Evolutionary conservation across 2,113 vertebrate genomes (phyloP).

Genomic region (Limanda limanda): DNA sequence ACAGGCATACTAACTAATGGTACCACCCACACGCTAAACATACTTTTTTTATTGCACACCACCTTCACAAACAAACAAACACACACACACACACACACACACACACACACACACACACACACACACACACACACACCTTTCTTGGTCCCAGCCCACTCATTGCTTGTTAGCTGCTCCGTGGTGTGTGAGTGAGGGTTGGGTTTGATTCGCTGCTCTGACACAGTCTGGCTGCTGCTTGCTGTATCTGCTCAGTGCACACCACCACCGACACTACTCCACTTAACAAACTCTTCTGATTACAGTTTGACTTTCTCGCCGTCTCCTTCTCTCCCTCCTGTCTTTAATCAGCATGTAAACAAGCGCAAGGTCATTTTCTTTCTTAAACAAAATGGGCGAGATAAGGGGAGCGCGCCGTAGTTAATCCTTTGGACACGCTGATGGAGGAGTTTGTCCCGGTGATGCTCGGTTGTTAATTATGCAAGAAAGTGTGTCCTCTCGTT

Average conservation of each 20-base stretch:
- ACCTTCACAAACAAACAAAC: slow-evolving; percentile 63
- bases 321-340: slow-evolving; percentile 66
- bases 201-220: slow-evolving; percentile 45
- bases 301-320: slow-evolving; percentile 75
- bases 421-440: slow-evolving; percentile 83
- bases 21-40: slow-evolving; percentile 73
- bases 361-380: slow-evolving; percentile 81
- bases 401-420: slow-evolving; percentile 76
- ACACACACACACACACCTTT: neutral
- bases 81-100: neutral
- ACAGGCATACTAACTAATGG: slow-evolving; percentile 73
- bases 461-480: slow-evolving; percentile 75
- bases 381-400: slow-evolving; percentile 78
- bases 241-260: slow-evolving; percentile 54
- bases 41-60: slow-evolving; percentile 58
- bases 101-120: neutral
- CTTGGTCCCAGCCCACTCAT: slow-evolving; percentile 66
- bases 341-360: slow-evolving; percentile 84
- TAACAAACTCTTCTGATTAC: slow-evolving; percentile 77
- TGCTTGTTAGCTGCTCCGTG: slow-evolving; percentile 66
- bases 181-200: slow-evolving; percentile 43
- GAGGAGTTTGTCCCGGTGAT: slow-evolving; percentile 77
- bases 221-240: slow-evolving; percentile 47
- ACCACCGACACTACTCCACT: slow-evolving; percentile 66
- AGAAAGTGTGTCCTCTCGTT: slow-evolving; percentile 57